A percentile compares a stretch with the other conserved stretches of the same genome.
These are phyloP conservation scores for Onychostoma macrolepis DNA, from an alignment of 2,113 vertebrate species.

Conservation along the genomic window DNA sequence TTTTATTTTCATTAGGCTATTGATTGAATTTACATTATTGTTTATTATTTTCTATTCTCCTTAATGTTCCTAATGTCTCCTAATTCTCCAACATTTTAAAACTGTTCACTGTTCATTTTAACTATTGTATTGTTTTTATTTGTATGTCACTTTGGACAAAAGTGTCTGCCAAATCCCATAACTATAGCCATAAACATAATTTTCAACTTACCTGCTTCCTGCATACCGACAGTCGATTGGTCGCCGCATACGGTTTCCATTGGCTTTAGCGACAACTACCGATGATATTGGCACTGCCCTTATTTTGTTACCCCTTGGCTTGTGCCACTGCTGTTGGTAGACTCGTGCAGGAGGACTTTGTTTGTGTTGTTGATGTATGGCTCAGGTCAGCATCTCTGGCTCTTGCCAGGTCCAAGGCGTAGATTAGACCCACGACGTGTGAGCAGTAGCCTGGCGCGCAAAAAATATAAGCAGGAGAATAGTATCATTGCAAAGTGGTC, in stretches of 20 bases:
- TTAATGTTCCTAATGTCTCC: too few relatives aligned
- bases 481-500: too few relatives aligned
- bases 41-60: not conserved
- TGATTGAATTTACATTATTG: not conserved
- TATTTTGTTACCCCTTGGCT: not conserved
- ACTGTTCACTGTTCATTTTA: not conserved
- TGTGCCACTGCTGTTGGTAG: not conserved
- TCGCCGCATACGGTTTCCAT: not conserved
- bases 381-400: not conserved
- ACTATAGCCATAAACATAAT: too few relatives aligned
- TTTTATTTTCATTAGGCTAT: not conserved
- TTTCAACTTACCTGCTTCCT: too few relatives aligned
- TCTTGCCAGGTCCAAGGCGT: not conserved
- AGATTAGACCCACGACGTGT: not conserved
- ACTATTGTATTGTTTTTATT: not conserved
- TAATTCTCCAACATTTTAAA: not conserved
- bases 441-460: not conserved
- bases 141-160: too few relatives aligned
- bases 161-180: too few relatives aligned
- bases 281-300: not conserved
- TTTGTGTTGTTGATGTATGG: not conserved
- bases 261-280: too few relatives aligned
- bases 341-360: not conserved
- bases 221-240: not conserved
- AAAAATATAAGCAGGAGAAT: not conserved